Conservation (phyloP, 2,113 vertebrate genomes). For the Anseranas semipalmata region DNA sequence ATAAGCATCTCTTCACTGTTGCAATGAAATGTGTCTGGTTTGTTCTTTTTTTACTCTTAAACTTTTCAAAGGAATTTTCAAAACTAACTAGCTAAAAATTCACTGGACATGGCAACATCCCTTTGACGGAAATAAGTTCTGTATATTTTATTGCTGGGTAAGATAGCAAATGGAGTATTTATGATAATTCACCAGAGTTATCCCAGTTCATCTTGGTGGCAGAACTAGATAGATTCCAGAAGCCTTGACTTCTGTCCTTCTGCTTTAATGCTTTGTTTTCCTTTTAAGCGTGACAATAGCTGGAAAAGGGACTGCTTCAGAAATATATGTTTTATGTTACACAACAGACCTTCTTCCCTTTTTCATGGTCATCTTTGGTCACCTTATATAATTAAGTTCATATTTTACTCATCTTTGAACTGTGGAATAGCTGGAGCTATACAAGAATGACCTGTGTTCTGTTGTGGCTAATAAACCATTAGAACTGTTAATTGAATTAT, state of each 20-base stretch:
- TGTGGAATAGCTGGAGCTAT: not conserved
- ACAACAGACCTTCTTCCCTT: slow-evolving; percentile 12
- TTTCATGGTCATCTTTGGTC: slow-evolving; percentile 3
- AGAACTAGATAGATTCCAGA: slow-evolving; percentile 24
- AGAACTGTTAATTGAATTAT: not conserved
- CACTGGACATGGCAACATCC: not conserved
- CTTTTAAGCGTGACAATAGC: not conserved
- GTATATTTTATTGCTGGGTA: not conserved
- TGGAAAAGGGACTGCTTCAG: slow-evolving; percentile 7
- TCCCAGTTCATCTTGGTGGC: not conserved
- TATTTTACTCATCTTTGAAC: not conserved
- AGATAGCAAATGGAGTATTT: not conserved
- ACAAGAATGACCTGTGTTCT: not conserved
- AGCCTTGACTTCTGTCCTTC: slow-evolving; percentile 35
- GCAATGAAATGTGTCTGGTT: not conserved
- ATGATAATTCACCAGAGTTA: not conserved
- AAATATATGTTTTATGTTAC: not conserved
- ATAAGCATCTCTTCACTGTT: not conserved
- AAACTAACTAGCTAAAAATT: not conserved
- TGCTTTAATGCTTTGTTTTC: not conserved
- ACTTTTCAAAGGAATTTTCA: slow-evolving; percentile 11
- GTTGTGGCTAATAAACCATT: slow-evolving; percentile 2
- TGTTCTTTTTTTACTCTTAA: not conserved
- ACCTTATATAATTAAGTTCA: not conserved
- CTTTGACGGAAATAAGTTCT: not conserved